phyloP scores from a whole-genome alignment of 2,113 vertebrate genomes.

The Phalacrocorax carbo region DNA sequence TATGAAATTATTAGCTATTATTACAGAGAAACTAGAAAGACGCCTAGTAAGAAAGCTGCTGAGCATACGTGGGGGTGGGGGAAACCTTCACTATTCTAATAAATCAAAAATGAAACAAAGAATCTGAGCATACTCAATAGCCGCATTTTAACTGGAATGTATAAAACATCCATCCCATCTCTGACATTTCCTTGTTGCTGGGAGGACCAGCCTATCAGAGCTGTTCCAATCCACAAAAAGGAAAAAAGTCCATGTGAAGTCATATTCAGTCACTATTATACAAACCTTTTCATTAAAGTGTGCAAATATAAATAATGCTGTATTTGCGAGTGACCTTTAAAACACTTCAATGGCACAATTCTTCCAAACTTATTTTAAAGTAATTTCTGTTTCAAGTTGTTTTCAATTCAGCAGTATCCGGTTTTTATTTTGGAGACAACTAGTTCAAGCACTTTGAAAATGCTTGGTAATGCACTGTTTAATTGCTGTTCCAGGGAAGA shows the following conservation, averaged over 20 bases:
- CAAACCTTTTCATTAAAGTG: background rate
- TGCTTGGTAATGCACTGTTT: background rate
- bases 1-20: constrained; percentile 3
- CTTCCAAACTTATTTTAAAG: background rate
- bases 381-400: background rate
- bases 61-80: background rate
- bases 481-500: background rate
- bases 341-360: background rate
- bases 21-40: background rate
- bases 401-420: background rate
- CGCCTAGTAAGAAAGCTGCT: background rate
- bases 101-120: background rate
- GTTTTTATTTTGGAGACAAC: background rate
- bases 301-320: background rate
- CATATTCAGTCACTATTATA: background rate
- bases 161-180: background rate
- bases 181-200: background rate
- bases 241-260: background rate
- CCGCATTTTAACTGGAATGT: background rate
- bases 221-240: background rate
- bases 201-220: background rate
- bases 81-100: background rate
- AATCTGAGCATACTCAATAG: background rate
- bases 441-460: background rate
- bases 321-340: background rate